Conservation (phyloP, 2,888 invertebrate genomes). For the Ditula angustiorana region DNA sequence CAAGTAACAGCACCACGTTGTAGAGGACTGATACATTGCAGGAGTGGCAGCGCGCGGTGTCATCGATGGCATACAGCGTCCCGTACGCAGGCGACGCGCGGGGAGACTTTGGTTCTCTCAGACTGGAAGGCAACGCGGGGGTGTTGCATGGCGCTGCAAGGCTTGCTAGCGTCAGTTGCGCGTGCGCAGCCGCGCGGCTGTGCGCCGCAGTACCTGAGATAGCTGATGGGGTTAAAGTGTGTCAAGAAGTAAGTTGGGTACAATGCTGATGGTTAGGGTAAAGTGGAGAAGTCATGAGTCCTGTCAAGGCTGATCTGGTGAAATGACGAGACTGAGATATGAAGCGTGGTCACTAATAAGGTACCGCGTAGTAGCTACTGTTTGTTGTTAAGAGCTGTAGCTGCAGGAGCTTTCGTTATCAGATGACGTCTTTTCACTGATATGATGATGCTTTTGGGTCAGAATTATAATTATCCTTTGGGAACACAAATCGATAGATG, state of each 20-base stretch:
- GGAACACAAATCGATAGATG: too few species aligned
- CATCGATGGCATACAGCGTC: conserved; percentile 12
- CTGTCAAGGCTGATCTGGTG: too few species aligned
- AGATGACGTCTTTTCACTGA: too few species aligned
- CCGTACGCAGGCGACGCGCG: conserved; percentile 44
- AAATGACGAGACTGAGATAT: too few species aligned
- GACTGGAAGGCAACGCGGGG: conserved; percentile 67
- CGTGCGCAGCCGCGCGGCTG: conserved; percentile 77
- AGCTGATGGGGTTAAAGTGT: conserved; percentile 65
- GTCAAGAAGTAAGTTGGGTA: conserved; percentile 71
- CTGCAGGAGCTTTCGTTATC: too few species aligned
- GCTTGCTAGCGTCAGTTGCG: conserved; percentile 77
- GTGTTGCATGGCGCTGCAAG: conserved; percentile 76
- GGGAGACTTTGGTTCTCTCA: conserved; percentile 47
- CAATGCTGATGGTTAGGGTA: too few species aligned
- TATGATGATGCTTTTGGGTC: too few species aligned
- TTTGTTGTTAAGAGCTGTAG: too few species aligned
- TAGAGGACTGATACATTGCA: conserved; percentile 42
- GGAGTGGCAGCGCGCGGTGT: conserved; percentile 77
- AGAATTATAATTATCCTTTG: too few species aligned
- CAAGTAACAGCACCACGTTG: neutral
- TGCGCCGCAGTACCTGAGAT: conserved; percentile 68
- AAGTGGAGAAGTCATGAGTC: too few species aligned
- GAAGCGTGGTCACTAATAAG: too few species aligned
- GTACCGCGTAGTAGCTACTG: too few species aligned